Evolutionary conservation across 2,797 vertebrate genomes (phyloP).

Genomic region (Xiphorhynchus erythropygius): DNA sequence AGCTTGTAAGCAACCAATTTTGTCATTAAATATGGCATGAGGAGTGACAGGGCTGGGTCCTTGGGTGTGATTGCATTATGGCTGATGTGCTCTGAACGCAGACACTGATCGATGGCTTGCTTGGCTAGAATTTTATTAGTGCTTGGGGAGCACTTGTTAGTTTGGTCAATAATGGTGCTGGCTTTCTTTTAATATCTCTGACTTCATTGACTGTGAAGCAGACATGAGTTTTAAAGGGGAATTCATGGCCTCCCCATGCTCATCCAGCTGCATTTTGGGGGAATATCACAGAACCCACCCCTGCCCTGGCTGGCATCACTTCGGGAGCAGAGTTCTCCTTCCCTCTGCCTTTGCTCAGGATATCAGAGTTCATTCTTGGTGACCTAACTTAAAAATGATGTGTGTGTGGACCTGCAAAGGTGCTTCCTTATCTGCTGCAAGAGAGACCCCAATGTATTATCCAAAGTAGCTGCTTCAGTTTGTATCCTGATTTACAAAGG

Average conservation of each 20-base stretch:
- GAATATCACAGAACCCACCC: neutral
- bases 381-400: neutral
- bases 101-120: neutral
- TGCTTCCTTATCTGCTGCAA: neutral
- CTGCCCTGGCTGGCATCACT: neutral
- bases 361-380: neutral
- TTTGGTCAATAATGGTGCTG: constrained; percentile 40
- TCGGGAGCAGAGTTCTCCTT: neutral
- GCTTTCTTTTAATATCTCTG: constrained; percentile 17
- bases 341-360: neutral
- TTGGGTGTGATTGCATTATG: neutral
- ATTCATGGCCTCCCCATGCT: neutral
- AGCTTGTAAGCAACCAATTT: constrained; percentile 26
- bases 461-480: neutral
- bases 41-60: neutral
- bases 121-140: constrained; percentile 27
- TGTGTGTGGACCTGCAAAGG: neutral
- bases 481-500: neutral
- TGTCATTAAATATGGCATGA: constrained; percentile 8
- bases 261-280: neutral
- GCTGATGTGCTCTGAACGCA: neutral
- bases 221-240: neutral
- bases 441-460: neutral
- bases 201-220: neutral
- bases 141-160: constrained; percentile 29